Base-by-base conservation (phyloP, 2,797 vertebrate species). In the Chaunax sp. region DNA sequence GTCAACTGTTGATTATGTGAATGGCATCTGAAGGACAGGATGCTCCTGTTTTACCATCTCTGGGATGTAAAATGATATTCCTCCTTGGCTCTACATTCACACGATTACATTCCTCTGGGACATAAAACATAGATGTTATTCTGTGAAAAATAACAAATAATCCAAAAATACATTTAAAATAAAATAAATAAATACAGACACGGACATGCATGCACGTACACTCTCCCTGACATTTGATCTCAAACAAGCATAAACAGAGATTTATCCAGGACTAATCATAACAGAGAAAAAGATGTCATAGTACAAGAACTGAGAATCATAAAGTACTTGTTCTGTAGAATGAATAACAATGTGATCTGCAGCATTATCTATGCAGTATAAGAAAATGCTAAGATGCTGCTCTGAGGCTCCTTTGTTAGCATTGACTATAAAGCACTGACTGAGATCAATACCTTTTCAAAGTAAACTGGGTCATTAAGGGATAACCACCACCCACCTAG, bases 391-490 rank as follows among this genome's bases (percentile, higher is more conserved):
- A 61, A 77, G 69, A 74, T 71, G 49, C 65, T 68, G 79, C 69
- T 90, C 85, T 77, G 55, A 78, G 69, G 69, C 59, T 72, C 68
- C 77, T 88, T 85, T 87, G 84, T 90, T 78, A 81, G 75, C 74
- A 56, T 40, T 20, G 78, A 81, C 78, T 12, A 35, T 81, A 64
- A 83, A 76, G 80, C 84, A 49, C 70, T 67, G 62, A 66, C 73
- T 74, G 64, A 75, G 81, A 92, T 92, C 89, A 86, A 90, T 93
- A 82, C 70, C 72, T 85, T 86, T 90, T 90, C 86, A 91, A 91
- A 91, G 84, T 88, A 82, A 91, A 91, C 84, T 70, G 79, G 86
- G 87, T 89, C 87, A 82, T 92, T 91, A 91, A 89, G 81, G 89
- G 82, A 90, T 93, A 89, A 91, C 85, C 70, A 78, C 88, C 87